Conservation (phyloP, 2,113 vertebrate species). For the Willisornis vidua region DNA sequence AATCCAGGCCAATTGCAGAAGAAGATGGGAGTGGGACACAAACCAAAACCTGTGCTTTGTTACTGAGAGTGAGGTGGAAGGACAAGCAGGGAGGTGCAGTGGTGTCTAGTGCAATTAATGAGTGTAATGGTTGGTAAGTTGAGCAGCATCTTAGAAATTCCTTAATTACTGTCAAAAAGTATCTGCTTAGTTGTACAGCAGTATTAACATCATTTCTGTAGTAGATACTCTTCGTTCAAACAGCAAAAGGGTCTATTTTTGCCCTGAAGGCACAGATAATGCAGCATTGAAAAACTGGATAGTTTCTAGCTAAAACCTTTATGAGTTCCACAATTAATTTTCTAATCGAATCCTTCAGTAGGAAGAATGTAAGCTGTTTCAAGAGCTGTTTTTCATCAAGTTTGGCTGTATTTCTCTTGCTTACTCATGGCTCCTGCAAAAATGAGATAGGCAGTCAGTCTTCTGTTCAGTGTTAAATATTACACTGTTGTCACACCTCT, state of each 20-base stretch:
- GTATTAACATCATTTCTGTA: not conserved
- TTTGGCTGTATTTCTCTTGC: not conserved
- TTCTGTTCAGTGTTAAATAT: not conserved
- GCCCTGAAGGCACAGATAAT: not conserved
- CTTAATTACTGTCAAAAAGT: not conserved
- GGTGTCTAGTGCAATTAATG: not conserved
- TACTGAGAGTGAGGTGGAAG: not conserved
- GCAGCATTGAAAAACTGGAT: not conserved
- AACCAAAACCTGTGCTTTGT: not conserved
- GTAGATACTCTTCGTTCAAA: not conserved
- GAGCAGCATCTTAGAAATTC: not conserved
- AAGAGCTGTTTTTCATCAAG: not conserved
- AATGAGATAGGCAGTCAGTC: not conserved
- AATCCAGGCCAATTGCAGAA: not conserved
- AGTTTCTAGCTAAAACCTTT: not conserved
- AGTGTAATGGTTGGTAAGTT: not conserved
- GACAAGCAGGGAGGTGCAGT: not conserved
- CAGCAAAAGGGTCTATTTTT: not conserved
- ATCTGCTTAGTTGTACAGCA: not conserved
- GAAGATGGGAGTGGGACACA: not conserved
- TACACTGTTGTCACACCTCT: not conserved
- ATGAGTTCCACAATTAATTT: not conserved
- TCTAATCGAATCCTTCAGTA: not conserved
- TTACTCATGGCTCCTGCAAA: not conserved
- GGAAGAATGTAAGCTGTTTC: not conserved